A percentile compares a stretch with the other conserved stretches of the same genome.
These are phyloP conservation scores for Ceramica pisi DNA, from an alignment of 2,888 invertebrate genomes.

Conservation along the genomic window DNA sequence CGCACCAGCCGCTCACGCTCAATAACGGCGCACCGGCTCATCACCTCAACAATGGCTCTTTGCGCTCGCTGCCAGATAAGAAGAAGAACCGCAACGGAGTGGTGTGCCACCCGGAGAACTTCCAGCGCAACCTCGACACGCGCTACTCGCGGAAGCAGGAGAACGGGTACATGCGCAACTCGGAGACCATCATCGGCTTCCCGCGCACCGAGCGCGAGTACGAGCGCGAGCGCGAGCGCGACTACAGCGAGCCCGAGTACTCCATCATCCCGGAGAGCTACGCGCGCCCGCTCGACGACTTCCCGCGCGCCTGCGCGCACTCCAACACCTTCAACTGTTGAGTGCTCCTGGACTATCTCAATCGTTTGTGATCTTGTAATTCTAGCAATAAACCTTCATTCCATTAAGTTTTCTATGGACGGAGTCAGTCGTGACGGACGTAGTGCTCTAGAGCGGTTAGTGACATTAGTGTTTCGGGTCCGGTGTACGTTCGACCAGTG, in stretches of 20 bases:
- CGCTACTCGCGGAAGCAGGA: slow-evolving; percentile 89
- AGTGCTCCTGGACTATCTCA: slow-evolving; percentile 80
- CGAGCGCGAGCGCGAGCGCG: slow-evolving; percentile 75
- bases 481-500: slow-evolving; percentile 75
- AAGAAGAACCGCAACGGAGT: slow-evolving; percentile 87
- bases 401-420: slow-evolving; percentile 88
- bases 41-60: slow-evolving; percentile 88
- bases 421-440: slow-evolving; percentile 81
- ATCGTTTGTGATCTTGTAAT: slow-evolving; percentile 90
- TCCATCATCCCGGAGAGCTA: slow-evolving; percentile 87
- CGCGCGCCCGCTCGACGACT: slow-evolving; percentile 79
- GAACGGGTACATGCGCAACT: slow-evolving; percentile 88
- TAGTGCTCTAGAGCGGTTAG: slow-evolving; percentile 89
- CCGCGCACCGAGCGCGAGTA: slow-evolving; percentile 81
- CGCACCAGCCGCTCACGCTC: slow-evolving; percentile 87
- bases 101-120: slow-evolving; percentile 88
- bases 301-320: slow-evolving; percentile 86
- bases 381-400: slow-evolving; percentile 91
- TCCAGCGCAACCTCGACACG: slow-evolving; percentile 88
- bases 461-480: slow-evolving; percentile 79
- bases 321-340: slow-evolving; percentile 90
- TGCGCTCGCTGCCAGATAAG: slow-evolving; percentile 88
- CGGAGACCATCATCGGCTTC: slow-evolving; percentile 86
- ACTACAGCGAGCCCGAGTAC: slow-evolving; percentile 89
- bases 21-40: slow-evolving; percentile 89